Evolutionary conservation across 2,113 vertebrate genomes (phyloP).

Genomic region (Casuarius casuarius): DNA sequence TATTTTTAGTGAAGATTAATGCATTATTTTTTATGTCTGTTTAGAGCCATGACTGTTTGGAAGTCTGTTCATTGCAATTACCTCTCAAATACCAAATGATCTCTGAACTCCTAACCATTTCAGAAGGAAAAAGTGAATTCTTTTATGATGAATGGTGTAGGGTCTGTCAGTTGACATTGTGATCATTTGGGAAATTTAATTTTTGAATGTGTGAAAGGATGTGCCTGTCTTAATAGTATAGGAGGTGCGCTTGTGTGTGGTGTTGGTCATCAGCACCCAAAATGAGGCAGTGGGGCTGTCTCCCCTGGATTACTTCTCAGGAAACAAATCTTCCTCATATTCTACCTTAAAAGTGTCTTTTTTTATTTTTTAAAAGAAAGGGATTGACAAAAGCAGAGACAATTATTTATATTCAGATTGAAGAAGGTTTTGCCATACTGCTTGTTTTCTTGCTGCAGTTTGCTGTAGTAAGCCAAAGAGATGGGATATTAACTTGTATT

Average conservation of each 20-base stretch:
- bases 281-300: neutral
- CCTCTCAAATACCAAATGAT: neutral
- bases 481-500: neutral
- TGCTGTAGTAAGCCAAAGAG: neutral
- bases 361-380: neutral
- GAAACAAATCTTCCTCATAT: neutral
- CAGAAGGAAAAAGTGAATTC: neutral
- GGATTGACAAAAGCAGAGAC: neutral
- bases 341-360: neutral
- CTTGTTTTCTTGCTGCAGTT: neutral
- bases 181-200: neutral
- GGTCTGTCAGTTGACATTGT: neutral
- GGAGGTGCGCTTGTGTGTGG: neutral
- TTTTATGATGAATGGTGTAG: neutral
- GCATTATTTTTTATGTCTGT: constrained; percentile 27
- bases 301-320: neutral
- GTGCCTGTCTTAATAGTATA: neutral
- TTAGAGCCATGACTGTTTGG: neutral
- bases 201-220: neutral
- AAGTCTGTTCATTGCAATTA: neutral
- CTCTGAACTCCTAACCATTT: neutral
- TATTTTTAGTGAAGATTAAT: constrained; percentile 38
- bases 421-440: neutral
- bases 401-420: neutral
- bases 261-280: neutral